These are phyloP conservation scores for Eucidaris tribuloides DNA, from an alignment of 35 echinoderm and acorn worm species.

Conservation along the genomic window DNA sequence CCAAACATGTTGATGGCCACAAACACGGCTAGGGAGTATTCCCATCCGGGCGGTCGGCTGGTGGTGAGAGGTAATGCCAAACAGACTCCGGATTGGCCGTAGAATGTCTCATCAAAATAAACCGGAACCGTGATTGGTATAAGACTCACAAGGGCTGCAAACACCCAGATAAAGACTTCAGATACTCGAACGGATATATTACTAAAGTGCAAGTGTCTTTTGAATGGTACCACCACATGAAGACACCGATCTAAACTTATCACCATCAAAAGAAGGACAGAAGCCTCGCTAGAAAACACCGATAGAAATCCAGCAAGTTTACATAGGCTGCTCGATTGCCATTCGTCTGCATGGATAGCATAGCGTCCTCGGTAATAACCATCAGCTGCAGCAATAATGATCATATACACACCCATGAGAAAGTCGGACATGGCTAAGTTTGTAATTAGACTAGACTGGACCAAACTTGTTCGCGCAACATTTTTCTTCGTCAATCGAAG, in stretches of 20 bases:
- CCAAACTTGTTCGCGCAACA: background rate
- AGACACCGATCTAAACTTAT: constrained; percentile 30
- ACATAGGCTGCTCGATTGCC: background rate
- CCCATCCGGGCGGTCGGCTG: constrained; percentile 22
- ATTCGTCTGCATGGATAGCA: background rate
- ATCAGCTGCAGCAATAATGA: constrained; percentile 23
- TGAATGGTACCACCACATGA: constrained; percentile 5
- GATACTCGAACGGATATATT: background rate
- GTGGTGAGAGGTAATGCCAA: too few species aligned
- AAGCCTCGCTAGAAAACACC: constrained; percentile 20
- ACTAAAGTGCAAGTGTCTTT: background rate
- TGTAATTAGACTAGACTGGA: background rate
- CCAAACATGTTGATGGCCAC: constrained; percentile 54
- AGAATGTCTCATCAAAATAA: background rate
- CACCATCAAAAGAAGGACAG: constrained; percentile 15
- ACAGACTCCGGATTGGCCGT: background rate
- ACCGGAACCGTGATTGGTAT: background rate
- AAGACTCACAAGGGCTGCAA: constrained; percentile 2
- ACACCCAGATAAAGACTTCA: constrained; percentile 6
- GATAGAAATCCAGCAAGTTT: constrained; percentile 27
- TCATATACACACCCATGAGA: constrained; percentile 33
- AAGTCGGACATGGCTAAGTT: constrained; percentile 31
- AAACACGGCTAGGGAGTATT: constrained; percentile 60
- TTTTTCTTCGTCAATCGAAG: background rate
- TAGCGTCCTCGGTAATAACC: background rate